Evolutionary conservation across 30 jellyfish, hydroid and myxozoan genomes (phyloP).

Genomic region (Cassiopea andromeda): DNA sequence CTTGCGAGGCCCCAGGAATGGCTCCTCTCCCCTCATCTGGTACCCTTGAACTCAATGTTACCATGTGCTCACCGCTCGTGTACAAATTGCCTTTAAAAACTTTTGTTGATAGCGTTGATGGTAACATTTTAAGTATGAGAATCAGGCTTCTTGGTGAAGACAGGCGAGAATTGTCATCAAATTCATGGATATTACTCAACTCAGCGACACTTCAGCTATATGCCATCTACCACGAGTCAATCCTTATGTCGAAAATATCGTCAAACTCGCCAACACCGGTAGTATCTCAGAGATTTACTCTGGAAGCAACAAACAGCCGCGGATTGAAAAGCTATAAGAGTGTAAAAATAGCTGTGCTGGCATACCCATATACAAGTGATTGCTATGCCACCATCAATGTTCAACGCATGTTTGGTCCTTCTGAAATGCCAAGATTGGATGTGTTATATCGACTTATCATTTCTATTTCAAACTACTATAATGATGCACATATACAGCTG

Average conservation of each 20-base stretch:
- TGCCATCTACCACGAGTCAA: conserved; percentile 59
- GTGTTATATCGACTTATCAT: conserved; percentile 47
- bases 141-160: conserved; percentile 46
- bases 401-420: conserved; percentile 17
- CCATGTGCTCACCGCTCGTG: conserved; percentile 72
- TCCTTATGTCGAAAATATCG: neutral
- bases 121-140: conserved; percentile 60
- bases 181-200: conserved; percentile 86
- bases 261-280: neutral
- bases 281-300: conserved; percentile 11
- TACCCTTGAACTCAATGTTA: conserved; percentile 22
- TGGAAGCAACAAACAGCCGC: conserved; percentile 89
- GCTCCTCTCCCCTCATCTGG: conserved; percentile 67
- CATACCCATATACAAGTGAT: conserved; percentile 76
- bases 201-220: conserved; percentile 65
- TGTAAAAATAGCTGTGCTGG: conserved; percentile 35
- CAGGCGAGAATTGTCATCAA: conserved; percentile 35
- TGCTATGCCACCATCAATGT: conserved; percentile 61
- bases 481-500: conserved; percentile 21
- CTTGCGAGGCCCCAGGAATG: conserved; percentile 59
- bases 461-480: conserved; percentile 42
- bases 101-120: conserved; percentile 72
- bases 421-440: conserved; percentile 38
- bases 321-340: conserved; percentile 22
- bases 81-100: conserved; percentile 52